Conservation (phyloP, 2,113 vertebrate species). For the Petromus typicus region DNA sequence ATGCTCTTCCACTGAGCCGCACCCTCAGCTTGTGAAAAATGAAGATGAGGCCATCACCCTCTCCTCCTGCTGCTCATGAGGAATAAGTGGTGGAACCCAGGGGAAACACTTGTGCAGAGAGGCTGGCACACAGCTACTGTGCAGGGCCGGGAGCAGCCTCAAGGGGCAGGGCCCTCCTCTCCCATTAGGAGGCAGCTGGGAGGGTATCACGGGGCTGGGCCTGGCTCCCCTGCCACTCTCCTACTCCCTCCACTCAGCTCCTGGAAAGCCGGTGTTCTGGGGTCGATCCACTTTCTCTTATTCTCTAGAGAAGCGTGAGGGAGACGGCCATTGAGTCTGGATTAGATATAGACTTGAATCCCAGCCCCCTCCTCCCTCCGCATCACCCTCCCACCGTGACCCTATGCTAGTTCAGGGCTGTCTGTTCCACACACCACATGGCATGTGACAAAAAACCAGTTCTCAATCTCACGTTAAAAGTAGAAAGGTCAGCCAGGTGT, state of each 20-base stretch:
- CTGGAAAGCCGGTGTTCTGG: not conserved
- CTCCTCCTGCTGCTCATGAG: not conserved
- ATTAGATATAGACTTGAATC: not conserved
- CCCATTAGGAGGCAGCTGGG: fast-evolving
- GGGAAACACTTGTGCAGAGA: not conserved
- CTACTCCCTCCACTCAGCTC: not conserved
- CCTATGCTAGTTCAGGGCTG: not conserved
- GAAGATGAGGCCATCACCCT: fast-evolving
- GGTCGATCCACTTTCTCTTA: too few relatives aligned
- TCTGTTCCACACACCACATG: not conserved
- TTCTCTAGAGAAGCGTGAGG: not conserved
- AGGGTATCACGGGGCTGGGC: not conserved
- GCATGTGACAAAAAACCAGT: not conserved
- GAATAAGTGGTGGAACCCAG: fast-evolving
- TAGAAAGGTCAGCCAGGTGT: not conserved
- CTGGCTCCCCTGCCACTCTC: not conserved
- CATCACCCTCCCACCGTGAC: not conserved
- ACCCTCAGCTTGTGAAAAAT: not conserved
- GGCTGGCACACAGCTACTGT: not conserved
- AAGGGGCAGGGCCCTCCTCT: not conserved
- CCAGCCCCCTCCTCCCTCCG: not conserved
- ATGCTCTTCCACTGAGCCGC: not conserved
- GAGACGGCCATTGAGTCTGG: not conserved
- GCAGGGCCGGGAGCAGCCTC: fast-evolving
- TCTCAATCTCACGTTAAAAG: not conserved